These are phyloP conservation scores for Limnodromus scolopaceus DNA, from an alignment of 2,797 vertebrate species.

Conservation along the genomic window DNA sequence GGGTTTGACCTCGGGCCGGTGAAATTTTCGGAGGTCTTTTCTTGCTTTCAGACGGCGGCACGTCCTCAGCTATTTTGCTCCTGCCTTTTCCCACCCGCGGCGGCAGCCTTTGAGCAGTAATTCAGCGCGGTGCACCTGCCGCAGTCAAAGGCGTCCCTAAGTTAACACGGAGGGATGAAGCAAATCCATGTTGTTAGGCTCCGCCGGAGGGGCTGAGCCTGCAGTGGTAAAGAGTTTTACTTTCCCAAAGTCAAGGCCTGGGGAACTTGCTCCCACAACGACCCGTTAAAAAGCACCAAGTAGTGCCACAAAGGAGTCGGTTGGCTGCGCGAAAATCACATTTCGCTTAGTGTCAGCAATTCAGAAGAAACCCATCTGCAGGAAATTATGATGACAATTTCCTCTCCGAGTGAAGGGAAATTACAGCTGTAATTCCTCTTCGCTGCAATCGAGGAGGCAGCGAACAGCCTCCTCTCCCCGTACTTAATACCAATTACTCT, in stretches of 20 bases:
- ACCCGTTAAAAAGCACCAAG: neutral
- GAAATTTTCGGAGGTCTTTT: neutral
- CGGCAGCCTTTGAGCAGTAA: neutral
- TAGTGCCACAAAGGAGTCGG: neutral
- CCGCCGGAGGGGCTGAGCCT: neutral
- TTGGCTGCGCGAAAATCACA: neutral
- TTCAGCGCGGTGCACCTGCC: neutral
- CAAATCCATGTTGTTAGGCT: neutral
- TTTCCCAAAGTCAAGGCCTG: neutral
- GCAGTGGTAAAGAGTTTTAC: neutral
- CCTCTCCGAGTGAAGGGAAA: neutral
- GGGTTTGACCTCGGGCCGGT: neutral
- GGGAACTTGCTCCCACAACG: neutral
- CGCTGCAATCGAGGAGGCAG: neutral
- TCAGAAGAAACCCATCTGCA: conserved; percentile 32
- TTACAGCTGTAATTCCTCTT: conserved; percentile 9
- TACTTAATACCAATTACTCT: neutral
- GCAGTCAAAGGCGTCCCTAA: neutral
- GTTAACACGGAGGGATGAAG: neutral
- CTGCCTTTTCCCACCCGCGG: rapidly evolving
- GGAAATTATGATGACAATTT: conserved; percentile 37
- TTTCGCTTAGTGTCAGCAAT: neutral
- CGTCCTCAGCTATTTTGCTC: neutral
- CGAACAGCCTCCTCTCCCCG: neutral
- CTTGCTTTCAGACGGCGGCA: neutral